These are phyloP conservation scores for Pomatostomus ruficeps DNA, from an alignment of 2,113 vertebrate species.

Conservation along the genomic window DNA sequence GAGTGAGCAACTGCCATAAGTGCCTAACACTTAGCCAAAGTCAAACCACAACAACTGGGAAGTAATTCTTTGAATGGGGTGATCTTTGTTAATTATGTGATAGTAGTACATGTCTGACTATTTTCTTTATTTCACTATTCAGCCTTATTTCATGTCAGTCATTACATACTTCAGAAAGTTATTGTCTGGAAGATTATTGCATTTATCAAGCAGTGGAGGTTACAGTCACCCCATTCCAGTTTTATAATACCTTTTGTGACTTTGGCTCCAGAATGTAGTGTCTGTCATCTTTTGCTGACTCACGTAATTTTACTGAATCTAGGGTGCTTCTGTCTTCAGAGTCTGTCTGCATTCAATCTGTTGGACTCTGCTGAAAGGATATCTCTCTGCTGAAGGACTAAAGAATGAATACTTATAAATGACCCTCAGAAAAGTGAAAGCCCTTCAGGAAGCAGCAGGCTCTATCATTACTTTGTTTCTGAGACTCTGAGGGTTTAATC, in stretches of 20 bases:
- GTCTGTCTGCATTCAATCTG: neutral
- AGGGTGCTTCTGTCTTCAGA: neutral
- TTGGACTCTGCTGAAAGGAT: neutral
- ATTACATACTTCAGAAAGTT: neutral
- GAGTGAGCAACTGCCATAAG: no score
- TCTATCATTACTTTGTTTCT: neutral
- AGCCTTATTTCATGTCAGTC: neutral
- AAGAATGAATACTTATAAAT: neutral
- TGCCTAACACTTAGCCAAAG: no score
- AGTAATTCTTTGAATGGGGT: neutral
- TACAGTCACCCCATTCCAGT: neutral
- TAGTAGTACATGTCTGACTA: neutral
- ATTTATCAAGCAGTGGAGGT: neutral
- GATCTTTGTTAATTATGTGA: rapidly evolving
- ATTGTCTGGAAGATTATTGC: neutral
- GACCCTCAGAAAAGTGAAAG: neutral
- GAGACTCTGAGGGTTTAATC: neutral
- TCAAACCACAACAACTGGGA: no score
- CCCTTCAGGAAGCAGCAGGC: neutral
- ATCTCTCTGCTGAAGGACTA: neutral
- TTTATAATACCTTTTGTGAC: neutral
- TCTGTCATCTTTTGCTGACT: neutral
- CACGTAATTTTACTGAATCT: neutral
- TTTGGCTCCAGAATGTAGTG: neutral
- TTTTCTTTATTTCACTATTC: neutral